Evolutionary conservation across 2,797 vertebrate genomes (phyloP).

Genomic region (Mormyrops boulengeri): DNA sequence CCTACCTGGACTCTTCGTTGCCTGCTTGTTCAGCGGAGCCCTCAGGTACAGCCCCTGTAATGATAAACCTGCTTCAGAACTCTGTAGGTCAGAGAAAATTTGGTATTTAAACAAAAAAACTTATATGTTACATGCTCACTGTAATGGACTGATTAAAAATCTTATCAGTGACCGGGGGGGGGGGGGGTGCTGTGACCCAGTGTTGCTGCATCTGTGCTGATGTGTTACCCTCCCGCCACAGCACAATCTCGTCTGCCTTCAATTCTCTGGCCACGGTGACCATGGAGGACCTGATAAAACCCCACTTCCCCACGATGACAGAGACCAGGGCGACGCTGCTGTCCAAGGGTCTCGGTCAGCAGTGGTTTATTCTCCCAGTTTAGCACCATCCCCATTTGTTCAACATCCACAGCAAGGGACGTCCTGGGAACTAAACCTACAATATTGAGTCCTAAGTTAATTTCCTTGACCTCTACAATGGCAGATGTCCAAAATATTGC

Average conservation of each 20-base stretch:
- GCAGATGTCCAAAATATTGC: neutral
- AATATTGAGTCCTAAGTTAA: neutral
- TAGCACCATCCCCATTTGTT: neutral
- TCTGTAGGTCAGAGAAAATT: neutral
- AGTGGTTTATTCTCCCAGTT: neutral
- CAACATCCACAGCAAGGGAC: neutral
- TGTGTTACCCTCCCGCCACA: constrained; percentile 31
- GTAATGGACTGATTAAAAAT: neutral
- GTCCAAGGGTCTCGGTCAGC: constrained; percentile 75
- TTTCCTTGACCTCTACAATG: neutral
- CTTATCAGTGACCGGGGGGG: neutral
- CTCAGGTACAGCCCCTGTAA: constrained; percentile 68
- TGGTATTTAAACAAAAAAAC: neutral
- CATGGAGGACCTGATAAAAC: constrained; percentile 85
- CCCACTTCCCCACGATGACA: constrained; percentile 68
- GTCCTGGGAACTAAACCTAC: neutral
- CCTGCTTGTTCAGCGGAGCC: constrained; percentile 86
- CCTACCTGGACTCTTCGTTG: constrained; percentile 80
- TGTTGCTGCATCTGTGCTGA: neutral
- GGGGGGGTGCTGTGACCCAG: neutral
- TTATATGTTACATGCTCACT: neutral
- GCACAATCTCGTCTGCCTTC: constrained; percentile 89
- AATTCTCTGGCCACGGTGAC: constrained; percentile 87
- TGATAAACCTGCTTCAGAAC: neutral
- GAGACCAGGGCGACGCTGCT: constrained; percentile 72